Evolutionary conservation across 2,113 vertebrate genomes (phyloP).

Genomic region (Salvator merianae): DNA sequence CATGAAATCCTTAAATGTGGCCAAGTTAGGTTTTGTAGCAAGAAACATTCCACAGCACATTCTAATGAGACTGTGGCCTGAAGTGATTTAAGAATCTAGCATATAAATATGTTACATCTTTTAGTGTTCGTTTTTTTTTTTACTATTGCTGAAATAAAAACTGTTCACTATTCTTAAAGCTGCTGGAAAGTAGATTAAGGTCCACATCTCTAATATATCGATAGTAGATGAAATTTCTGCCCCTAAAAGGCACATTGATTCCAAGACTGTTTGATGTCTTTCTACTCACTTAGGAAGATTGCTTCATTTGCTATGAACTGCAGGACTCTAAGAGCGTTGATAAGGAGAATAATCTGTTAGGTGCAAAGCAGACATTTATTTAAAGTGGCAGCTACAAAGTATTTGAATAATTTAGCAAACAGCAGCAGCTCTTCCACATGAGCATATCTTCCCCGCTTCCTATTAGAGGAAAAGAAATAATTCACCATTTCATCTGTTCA

Average conservation of each 20-base stretch:
- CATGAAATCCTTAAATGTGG: too few relatives aligned
- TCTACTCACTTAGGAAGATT: neutral
- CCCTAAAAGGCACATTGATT: neutral
- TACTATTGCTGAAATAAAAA: too few relatives aligned
- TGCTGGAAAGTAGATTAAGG: too few relatives aligned
- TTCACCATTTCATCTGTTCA: neutral
- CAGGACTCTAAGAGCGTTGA: neutral
- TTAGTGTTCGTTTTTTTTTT: too few relatives aligned
- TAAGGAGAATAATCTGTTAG: neutral
- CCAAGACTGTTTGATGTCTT: neutral
- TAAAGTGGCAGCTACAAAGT: neutral
- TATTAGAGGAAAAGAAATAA: constrained; percentile 12
- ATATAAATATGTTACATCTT: too few relatives aligned
- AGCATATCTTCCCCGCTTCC: neutral
- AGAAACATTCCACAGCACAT: too few relatives aligned
- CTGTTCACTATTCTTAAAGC: too few relatives aligned
- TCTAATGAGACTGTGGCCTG: too few relatives aligned
- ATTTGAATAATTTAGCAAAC: constrained; percentile 14
- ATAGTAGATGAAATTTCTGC: neutral
- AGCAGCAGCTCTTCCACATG: neutral
- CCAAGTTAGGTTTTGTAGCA: too few relatives aligned
- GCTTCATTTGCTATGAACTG: neutral
- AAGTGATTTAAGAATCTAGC: too few relatives aligned
- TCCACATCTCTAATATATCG: neutral
- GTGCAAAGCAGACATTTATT: neutral